A percentile compares a stretch with the other conserved stretches of the same genome.
phyloP scores from a whole-genome alignment of 2,888 invertebrate genomes.

The Dasysyrphus tricinctus region DNA sequence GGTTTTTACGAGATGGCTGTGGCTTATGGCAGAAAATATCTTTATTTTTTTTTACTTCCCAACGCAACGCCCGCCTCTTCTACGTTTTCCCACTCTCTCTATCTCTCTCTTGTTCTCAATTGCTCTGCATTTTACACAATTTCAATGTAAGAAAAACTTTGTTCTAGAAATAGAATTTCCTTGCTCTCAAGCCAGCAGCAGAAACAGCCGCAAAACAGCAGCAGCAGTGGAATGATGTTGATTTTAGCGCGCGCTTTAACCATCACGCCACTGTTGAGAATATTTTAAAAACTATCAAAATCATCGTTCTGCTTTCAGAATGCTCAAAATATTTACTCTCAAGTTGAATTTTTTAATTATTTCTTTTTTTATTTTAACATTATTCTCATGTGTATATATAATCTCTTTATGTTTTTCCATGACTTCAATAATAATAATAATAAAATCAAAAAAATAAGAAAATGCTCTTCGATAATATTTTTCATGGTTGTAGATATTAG shows the following conservation, averaged over 20 bases:
- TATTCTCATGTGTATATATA: not conserved
- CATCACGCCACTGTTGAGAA: slow-evolving; percentile 39
- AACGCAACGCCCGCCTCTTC: slow-evolving; percentile 15
- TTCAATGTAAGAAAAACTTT: slow-evolving; percentile 41
- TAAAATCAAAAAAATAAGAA: slow-evolving; percentile 14
- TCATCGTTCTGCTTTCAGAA: slow-evolving; percentile 34
- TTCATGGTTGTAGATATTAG: slow-evolving; percentile 69
- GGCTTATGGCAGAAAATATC: slow-evolving; percentile 25
- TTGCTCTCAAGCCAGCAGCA: slow-evolving; percentile 46
- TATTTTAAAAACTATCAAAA: slow-evolving; percentile 30
- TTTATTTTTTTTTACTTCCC: not conserved
- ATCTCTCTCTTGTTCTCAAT: slow-evolving; percentile 8
- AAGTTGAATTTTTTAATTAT: slow-evolving; percentile 24
- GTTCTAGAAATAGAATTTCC: slow-evolving; percentile 72
- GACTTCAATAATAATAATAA: slow-evolving; percentile 45
- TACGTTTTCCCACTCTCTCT: not conserved
- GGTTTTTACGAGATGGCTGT: not conserved
- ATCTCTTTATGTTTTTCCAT: slow-evolving; percentile 60
- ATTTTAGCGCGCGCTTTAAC: slow-evolving; percentile 51
- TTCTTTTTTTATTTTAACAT: not conserved
- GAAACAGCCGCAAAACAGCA: slow-evolving; percentile 19
- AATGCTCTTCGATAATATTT: slow-evolving; percentile 50
- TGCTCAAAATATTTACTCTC: slow-evolving; percentile 35
- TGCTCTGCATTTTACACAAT: slow-evolving; percentile 47
- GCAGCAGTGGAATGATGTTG: slow-evolving; percentile 57